Conservation (phyloP, 2,888 invertebrate species). For the Pycnomerus fuliginosus region DNA sequence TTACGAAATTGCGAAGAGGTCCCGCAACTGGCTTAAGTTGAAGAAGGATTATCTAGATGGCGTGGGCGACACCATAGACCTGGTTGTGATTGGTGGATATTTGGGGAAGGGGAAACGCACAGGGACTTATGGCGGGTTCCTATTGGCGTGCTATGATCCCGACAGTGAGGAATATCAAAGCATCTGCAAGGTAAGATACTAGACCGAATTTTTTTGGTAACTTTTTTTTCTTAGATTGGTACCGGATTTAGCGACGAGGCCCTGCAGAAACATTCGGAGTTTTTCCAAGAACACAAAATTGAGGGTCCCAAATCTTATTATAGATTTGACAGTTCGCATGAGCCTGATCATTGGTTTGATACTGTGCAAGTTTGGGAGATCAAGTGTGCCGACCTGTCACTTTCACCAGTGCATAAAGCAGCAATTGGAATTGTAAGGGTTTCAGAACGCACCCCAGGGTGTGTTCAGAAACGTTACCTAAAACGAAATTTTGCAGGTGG, state of each 20-base stretch:
- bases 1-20: slow-evolving; percentile 96
- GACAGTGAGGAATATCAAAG: slow-evolving; percentile 90
- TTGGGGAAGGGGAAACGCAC: slow-evolving; percentile 90
- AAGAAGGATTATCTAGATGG: slow-evolving; percentile 98
- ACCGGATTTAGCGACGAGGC: slow-evolving; percentile 94
- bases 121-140: slow-evolving; percentile 91
- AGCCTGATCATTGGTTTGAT: slow-evolving; percentile 89
- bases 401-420: slow-evolving; percentile 92
- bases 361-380: slow-evolving; percentile 80
- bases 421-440: slow-evolving; percentile 78
- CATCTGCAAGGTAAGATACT: slow-evolving; percentile 75
- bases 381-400: slow-evolving; percentile 85
- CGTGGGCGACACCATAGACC: slow-evolving; percentile 93
- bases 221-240: slow-evolving; percentile 63
- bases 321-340: slow-evolving; percentile 68
- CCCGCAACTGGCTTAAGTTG: slow-evolving; percentile 91
- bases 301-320: slow-evolving; percentile 77
- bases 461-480: too few species aligned
- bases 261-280: slow-evolving; percentile 72
- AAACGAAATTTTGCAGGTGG: slow-evolving; percentile 64
- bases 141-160: slow-evolving; percentile 90
- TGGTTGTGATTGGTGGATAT: slow-evolving; percentile 94
- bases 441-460: too few species aligned
- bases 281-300: slow-evolving; percentile 75
- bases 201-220: slow-evolving; percentile 1